A percentile compares a stretch with the other conserved stretches of the same genome.
Evolutionary conservation across 2,113 vertebrate species (phyloP).

Genomic region (Mesocricetus auratus): DNA sequence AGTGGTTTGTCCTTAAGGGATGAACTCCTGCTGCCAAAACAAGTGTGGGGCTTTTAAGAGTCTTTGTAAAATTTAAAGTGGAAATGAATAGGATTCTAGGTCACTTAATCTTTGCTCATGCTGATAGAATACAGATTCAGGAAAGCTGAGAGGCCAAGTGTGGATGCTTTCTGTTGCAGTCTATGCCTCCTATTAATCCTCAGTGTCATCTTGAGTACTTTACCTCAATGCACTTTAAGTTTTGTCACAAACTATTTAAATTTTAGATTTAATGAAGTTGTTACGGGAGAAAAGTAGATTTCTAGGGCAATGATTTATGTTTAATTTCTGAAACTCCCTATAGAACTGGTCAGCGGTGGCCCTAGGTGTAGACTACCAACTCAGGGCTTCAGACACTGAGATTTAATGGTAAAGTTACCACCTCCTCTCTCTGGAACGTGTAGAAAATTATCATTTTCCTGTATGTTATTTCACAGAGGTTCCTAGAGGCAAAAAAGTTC

Average conservation of each 20-base stretch:
- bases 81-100: slow-evolving; percentile 1
- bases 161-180: background rate
- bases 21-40: background rate
- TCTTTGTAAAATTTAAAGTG: background rate
- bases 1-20: background rate
- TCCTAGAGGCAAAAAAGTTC: background rate
- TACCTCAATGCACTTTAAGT: background rate
- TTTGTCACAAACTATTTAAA: slow-evolving; percentile 2
- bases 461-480: background rate
- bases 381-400: background rate
- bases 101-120: background rate
- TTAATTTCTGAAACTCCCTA: slow-evolving; percentile 11
- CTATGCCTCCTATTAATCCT: background rate
- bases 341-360: background rate
- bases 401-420: background rate
- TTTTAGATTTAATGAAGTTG: background rate
- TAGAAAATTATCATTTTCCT: background rate
- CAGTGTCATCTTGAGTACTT: background rate
- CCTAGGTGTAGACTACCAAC: background rate
- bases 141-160: background rate
- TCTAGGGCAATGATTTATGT: background rate
- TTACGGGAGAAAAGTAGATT: slow-evolving; percentile 48
- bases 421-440: background rate
- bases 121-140: background rate
- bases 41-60: slow-evolving; percentile 9